Conservation (phyloP, 2,888 invertebrate species). For the Herminia tarsipennalis region DNA sequence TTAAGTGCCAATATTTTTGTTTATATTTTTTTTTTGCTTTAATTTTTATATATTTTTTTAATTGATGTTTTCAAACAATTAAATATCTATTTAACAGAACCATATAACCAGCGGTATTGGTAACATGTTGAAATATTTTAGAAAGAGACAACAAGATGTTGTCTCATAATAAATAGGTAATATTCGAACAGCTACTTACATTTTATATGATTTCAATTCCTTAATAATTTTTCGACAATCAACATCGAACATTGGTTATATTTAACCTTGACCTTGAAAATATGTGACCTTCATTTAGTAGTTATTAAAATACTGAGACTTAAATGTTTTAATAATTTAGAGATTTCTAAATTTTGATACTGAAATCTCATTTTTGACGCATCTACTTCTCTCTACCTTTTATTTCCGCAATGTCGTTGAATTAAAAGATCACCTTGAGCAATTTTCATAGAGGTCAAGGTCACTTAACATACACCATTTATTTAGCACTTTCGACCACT, state of each 20-base stretch:
- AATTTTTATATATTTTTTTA: constrained; percentile 2
- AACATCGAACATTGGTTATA: background rate
- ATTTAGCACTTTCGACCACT: no score
- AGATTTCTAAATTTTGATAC: no score
- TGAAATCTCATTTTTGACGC: no score
- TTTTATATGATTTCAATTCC: constrained; percentile 11
- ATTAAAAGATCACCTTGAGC: background rate
- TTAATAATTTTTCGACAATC: background rate
- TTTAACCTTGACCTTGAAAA: background rate
- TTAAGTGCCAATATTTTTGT: constrained; percentile 11
- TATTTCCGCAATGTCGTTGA: no score
- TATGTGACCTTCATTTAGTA: no score
- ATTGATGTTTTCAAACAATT: constrained; percentile 1
- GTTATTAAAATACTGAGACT: no score
- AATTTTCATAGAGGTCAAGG: constrained; percentile 21
- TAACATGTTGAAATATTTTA: background rate
- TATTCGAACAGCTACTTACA: background rate
- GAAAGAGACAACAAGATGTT: background rate
- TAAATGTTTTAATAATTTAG: no score
- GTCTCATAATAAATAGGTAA: background rate
- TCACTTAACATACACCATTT: constrained; percentile 8
- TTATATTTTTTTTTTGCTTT: constrained; percentile 2
- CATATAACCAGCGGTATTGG: background rate
- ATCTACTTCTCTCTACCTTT: no score
- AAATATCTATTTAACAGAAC: background rate